Conservation (phyloP, 2,888 invertebrate species). For the Minunthozetes semirufus region DNA sequence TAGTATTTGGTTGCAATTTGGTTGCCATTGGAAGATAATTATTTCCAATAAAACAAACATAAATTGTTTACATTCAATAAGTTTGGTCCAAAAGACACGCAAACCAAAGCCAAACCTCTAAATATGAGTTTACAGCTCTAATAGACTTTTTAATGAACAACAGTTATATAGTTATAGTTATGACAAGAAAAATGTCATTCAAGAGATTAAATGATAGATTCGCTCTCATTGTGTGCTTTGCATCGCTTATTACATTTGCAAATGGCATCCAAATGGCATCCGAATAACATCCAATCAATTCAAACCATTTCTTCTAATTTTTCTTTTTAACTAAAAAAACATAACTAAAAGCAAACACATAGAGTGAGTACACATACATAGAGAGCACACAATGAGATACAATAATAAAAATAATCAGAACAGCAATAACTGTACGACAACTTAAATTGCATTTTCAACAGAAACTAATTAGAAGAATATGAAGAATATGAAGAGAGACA, state of each 20-base stretch:
- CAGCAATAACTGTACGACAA: slow-evolving; percentile 20
- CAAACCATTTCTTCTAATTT: neutral
- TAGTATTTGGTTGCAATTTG: neutral
- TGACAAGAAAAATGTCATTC: slow-evolving; percentile 21
- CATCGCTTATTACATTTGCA: neutral
- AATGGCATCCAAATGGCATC: too few species aligned
- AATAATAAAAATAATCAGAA: slow-evolving; percentile 22
- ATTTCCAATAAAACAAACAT: slow-evolving; percentile 30
- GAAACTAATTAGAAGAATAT: slow-evolving; percentile 18
- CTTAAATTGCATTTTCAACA: slow-evolving; percentile 28
- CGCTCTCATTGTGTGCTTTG: neutral
- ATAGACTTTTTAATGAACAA: slow-evolving; percentile 14
- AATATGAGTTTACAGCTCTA: neutral
- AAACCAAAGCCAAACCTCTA: slow-evolving; percentile 28
- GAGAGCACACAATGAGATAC: slow-evolving; percentile 10
- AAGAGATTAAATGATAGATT: slow-evolving; percentile 9
- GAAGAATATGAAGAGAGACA: neutral
- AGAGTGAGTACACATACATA: neutral
- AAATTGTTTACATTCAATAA: slow-evolving; percentile 30
- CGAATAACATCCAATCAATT: slow-evolving; percentile 21
- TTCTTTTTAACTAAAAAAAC: neutral
- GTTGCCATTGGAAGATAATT: slow-evolving; percentile 31
- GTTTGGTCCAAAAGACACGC: slow-evolving; percentile 17
- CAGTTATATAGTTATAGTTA: slow-evolving; percentile 6
- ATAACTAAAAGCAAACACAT: neutral